Conservation (phyloP, 2,888 invertebrate species). For the Melikaiella ostensackeni region DNA sequence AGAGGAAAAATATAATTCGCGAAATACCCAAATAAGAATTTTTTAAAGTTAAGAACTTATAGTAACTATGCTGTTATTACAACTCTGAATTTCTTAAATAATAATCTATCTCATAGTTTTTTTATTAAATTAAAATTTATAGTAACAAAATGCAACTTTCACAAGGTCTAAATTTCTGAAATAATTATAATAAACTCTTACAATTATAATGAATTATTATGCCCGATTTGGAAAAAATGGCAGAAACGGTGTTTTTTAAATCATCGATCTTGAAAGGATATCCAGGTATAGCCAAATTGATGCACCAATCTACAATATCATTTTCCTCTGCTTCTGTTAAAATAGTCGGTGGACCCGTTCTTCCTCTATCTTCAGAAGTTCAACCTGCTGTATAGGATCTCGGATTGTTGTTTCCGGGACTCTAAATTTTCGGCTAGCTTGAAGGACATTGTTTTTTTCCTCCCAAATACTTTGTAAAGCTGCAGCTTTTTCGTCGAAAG, state of each 20-base stretch:
- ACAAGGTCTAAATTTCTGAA: too few relatives aligned
- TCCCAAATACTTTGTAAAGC: conserved; percentile 1
- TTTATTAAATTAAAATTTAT: too few relatives aligned
- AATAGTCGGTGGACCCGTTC: conserved; percentile 3
- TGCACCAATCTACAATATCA: background rate
- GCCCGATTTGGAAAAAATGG: too few relatives aligned
- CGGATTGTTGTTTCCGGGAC: conserved; percentile 25
- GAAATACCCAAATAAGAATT: too few relatives aligned
- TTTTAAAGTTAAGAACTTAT: too few relatives aligned
- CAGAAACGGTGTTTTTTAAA: background rate
- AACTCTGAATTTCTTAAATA: too few relatives aligned
- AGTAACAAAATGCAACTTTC: too few relatives aligned
- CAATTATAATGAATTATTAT: too few relatives aligned
- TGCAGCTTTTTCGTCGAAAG: background rate
- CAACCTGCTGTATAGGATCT: conserved; percentile 17
- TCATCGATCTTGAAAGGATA: background rate
- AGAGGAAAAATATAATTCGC: too few relatives aligned
- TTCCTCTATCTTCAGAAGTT: background rate
- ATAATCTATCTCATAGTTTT: too few relatives aligned
- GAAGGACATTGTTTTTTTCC: background rate
- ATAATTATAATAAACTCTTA: too few relatives aligned
- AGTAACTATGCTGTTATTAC: too few relatives aligned
- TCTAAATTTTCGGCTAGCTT: background rate
- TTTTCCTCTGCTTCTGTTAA: conserved; percentile 25
- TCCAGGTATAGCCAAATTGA: background rate